Conservation (phyloP, 2,888 invertebrate species). For the Oscheius sp. region DNA sequence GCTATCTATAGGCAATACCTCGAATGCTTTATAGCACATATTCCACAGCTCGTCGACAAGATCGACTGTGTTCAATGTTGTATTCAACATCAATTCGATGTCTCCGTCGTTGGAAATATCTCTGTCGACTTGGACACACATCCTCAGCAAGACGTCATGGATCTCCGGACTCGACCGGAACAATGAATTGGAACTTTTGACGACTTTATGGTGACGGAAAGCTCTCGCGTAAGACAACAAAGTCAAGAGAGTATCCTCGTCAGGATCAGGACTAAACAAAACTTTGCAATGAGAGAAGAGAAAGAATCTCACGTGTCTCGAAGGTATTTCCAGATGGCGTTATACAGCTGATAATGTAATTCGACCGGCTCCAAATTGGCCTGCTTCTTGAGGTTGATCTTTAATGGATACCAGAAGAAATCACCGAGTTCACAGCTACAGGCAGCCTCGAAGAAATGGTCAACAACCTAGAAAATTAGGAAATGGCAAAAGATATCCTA, state of each 20-base stretch:
- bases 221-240: constrained; percentile 39
- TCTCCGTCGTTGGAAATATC: not conserved
- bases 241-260: constrained; percentile 33
- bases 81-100: constrained; percentile 3
- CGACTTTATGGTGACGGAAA: constrained; percentile 38
- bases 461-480: constrained; percentile 40
- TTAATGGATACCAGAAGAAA: constrained; percentile 52
- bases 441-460: constrained; percentile 56
- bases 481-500: constrained; percentile 4
- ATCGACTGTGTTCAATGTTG: constrained; percentile 26
- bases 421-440: constrained; percentile 57
- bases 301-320: not conserved
- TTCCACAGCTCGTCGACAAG: constrained; percentile 48
- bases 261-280: constrained; percentile 32
- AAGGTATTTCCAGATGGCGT: constrained; percentile 50
- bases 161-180: constrained; percentile 43
- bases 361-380: constrained; percentile 59
- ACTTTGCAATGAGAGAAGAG: not conserved
- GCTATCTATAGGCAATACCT: constrained; percentile 18
- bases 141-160: constrained; percentile 20
- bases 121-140: constrained; percentile 7
- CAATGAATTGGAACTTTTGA: constrained; percentile 40
- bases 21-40: constrained; percentile 50
- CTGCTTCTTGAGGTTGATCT: constrained; percentile 52
- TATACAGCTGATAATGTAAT: constrained; percentile 58